Percentiles rank a stretch among this genome's conserved stretches.
phyloP scores from a whole-genome alignment of 2,797 vertebrate genomes.

The Denticeps clupeoides region DNA sequence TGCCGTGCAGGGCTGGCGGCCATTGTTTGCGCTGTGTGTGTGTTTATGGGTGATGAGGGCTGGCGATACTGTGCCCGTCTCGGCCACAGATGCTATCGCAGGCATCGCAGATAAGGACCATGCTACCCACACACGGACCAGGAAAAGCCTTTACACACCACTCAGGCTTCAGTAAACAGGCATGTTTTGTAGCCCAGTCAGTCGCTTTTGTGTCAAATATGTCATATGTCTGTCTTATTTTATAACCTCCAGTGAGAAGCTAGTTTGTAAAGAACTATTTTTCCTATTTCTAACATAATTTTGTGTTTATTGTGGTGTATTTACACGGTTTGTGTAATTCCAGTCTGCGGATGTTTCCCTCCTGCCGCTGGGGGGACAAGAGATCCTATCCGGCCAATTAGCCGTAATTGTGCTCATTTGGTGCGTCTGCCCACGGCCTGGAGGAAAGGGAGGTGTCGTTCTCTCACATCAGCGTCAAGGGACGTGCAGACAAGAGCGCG shows the following conservation, averaged over 20 bases:
- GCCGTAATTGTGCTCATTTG: constrained; percentile 44
- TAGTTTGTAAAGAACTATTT: not conserved
- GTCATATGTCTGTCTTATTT: too few species aligned
- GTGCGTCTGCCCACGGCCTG: constrained; percentile 11
- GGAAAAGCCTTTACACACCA: not conserved
- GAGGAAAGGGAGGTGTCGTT: constrained; percentile 24
- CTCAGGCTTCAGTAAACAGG: not conserved
- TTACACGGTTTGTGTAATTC: not conserved
- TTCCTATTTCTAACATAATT: too few species aligned
- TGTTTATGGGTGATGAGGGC: constrained; percentile 50
- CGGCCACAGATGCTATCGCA: constrained; percentile 35
- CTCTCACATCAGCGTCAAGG: constrained; percentile 10
- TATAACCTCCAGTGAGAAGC: too few species aligned
- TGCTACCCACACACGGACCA: not conserved
- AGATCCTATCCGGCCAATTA: constrained; percentile 45
- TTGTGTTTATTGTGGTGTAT: too few species aligned
- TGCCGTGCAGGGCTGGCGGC: constrained; percentile 42
- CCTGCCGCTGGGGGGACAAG: constrained; percentile 22
- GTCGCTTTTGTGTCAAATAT: too few species aligned
- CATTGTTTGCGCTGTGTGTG: constrained; percentile 47
- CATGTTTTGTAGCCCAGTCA: not conserved
- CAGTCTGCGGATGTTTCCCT: constrained; percentile 37
- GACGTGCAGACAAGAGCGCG: not conserved
- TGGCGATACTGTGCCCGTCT: constrained; percentile 38
- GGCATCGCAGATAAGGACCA: constrained; percentile 36